Conservation (phyloP, 2,888 invertebrate genomes). For the Aspidiotus rigidus region DNA sequence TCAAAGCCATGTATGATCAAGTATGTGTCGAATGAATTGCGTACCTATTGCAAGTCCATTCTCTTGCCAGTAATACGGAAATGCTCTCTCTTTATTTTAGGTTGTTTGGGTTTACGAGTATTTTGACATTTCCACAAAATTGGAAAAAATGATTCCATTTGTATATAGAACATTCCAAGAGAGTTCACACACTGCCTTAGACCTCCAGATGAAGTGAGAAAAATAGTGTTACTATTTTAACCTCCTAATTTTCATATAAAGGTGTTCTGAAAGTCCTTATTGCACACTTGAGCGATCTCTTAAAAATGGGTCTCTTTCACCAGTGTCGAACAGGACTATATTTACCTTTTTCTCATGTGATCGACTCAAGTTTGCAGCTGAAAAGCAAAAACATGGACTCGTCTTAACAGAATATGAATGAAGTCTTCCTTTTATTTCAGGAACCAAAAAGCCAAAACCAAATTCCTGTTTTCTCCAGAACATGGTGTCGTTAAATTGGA, state of each 20-base stretch:
- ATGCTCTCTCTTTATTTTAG: conserved; percentile 35
- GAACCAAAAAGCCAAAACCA: conserved; percentile 74
- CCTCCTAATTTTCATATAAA: too few relatives aligned
- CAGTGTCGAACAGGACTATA: too few relatives aligned
- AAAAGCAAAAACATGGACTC: too few relatives aligned
- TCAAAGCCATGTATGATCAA: conserved; percentile 54
- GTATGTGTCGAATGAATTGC: conserved; percentile 41
- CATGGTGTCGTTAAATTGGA: conserved; percentile 67
- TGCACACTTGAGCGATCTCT: too few relatives aligned
- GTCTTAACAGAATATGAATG: too few relatives aligned
- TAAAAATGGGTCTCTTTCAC: too few relatives aligned
- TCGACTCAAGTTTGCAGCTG: too few relatives aligned
- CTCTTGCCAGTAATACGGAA: neutral
- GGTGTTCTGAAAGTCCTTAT: too few relatives aligned
- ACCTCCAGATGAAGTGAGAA: conserved; percentile 64
- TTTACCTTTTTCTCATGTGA: too few relatives aligned
- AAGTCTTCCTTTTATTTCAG: conserved; percentile 43
- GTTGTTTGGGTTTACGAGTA: conserved; percentile 63
- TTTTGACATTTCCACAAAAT: conserved; percentile 59
- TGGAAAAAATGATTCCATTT: conserved; percentile 55
- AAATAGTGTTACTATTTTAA: neutral
- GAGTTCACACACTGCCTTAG: conserved; percentile 65
- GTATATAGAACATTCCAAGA: conserved; percentile 62
- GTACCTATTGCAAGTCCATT: neutral
- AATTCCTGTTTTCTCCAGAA: conserved; percentile 74